These are phyloP conservation scores for Delichon dasypus DNA, from an alignment of 2,797 vertebrate genomes.

Conservation along the genomic window DNA sequence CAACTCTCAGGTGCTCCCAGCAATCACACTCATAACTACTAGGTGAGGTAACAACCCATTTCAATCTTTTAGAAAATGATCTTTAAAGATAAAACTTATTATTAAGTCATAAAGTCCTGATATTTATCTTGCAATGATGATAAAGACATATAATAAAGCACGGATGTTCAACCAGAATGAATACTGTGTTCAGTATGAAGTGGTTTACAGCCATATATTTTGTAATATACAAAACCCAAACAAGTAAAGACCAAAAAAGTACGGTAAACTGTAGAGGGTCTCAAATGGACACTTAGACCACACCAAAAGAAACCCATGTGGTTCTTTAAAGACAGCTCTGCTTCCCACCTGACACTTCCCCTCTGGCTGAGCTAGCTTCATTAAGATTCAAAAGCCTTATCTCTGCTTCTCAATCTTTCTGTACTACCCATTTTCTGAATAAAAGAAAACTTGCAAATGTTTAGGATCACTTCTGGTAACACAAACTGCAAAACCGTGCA, in stretches of 20 bases:
- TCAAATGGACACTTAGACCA: neutral
- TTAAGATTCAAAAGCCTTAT: neutral
- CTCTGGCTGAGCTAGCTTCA: neutral
- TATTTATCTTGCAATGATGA: constrained; percentile 1
- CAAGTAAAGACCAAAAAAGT: neutral
- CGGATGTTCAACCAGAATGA: neutral
- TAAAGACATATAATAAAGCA: neutral
- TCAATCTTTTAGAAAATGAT: constrained; percentile 11
- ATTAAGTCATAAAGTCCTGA: neutral
- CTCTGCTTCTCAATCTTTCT: neutral
- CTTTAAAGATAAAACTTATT: constrained; percentile 46
- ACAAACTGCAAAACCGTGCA: neutral
- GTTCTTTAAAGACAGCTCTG: neutral
- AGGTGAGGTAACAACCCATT: neutral
- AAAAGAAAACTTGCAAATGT: neutral
- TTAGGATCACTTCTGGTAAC: neutral
- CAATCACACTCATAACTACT: neutral
- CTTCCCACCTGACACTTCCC: neutral
- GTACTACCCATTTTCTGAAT: neutral
- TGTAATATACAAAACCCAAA: neutral
- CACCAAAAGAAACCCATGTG: neutral
- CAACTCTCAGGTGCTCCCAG: neutral
- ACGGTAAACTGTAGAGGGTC: fast-evolving
- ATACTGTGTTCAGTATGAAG: neutral
- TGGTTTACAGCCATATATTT: neutral